Conservation (phyloP, 2,113 vertebrate genomes). For the Sisor rabdophorus region DNA sequence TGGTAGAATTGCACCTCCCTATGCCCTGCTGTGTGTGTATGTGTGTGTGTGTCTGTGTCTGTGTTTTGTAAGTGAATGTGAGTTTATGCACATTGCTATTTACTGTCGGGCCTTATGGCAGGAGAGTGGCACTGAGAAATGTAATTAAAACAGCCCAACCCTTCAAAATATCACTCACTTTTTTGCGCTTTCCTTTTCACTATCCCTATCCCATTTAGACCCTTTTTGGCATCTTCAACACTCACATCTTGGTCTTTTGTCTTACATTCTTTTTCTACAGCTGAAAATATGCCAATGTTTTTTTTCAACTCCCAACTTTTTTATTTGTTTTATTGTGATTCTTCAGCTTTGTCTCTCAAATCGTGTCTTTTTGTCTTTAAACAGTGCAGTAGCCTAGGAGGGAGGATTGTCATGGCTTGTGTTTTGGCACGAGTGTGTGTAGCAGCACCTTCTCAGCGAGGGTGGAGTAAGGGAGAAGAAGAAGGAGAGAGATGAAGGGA, state of each 20-base stretch:
- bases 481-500: constrained; percentile 24
- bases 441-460: constrained; percentile 46
- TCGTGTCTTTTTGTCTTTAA: constrained; percentile 31
- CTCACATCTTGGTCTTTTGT: background rate
- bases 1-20: constrained; percentile 39
- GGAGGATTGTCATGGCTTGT: constrained; percentile 33
- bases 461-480: constrained; percentile 29
- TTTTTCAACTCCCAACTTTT: background rate
- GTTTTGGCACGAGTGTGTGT: constrained; percentile 42
- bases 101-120: constrained; percentile 52
- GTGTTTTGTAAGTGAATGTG: constrained; percentile 23
- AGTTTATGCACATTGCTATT: constrained; percentile 41
- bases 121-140: constrained; percentile 53
- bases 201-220: constrained; percentile 17
- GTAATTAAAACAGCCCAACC: constrained; percentile 53
- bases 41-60: constrained; percentile 32
- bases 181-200: constrained; percentile 20
- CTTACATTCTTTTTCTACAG: background rate
- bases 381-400: constrained; percentile 34
- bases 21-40: constrained; percentile 42
- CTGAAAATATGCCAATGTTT: background rate
- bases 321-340: background rate
- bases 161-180: constrained; percentile 32
- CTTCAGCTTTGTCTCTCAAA: constrained; percentile 12
- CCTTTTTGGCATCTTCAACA: constrained; percentile 23